phyloP scores from a whole-genome alignment of 2,797 vertebrate species.

The Ibycter americanus region DNA sequence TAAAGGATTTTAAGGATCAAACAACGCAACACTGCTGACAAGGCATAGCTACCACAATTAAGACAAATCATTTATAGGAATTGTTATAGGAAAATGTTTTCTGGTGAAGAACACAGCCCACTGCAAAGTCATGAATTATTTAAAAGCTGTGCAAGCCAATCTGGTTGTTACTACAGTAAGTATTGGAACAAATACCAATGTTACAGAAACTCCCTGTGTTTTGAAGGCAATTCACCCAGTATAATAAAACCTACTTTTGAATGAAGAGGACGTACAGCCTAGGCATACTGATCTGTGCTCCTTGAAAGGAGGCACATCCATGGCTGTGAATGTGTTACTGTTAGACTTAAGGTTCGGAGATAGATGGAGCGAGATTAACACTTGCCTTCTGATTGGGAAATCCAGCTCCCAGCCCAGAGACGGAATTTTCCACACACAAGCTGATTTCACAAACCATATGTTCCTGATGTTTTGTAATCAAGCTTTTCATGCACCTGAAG shows the following conservation, averaged over 20 bases:
- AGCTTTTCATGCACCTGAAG: not conserved
- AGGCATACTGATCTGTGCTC: not conserved
- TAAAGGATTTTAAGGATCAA: not conserved
- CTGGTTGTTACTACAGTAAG: not conserved
- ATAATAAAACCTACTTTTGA: not conserved
- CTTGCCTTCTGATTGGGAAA: not conserved
- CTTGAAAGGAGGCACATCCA: not conserved
- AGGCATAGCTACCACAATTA: not conserved
- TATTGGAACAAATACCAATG: not conserved
- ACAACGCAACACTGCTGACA: not conserved
- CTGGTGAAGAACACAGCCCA: not conserved
- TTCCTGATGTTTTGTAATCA: rapidly evolving
- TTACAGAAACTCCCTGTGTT: not conserved
- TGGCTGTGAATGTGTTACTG: not conserved
- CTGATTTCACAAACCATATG: not conserved
- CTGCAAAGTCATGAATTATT: not conserved
- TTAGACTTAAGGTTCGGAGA: not conserved
- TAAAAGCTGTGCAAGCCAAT: not conserved
- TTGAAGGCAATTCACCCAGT: not conserved
- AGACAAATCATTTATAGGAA: not conserved
- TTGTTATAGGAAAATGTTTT: not conserved
- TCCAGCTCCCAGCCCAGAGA: not conserved
- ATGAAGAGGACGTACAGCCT: not conserved
- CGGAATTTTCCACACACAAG: not conserved
- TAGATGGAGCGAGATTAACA: not conserved